A percentile compares a stretch with the other conserved stretches of the same genome.
Conservation (phyloP, 2,888 invertebrate genomes). For the Drosophila setosimentum region DNA sequence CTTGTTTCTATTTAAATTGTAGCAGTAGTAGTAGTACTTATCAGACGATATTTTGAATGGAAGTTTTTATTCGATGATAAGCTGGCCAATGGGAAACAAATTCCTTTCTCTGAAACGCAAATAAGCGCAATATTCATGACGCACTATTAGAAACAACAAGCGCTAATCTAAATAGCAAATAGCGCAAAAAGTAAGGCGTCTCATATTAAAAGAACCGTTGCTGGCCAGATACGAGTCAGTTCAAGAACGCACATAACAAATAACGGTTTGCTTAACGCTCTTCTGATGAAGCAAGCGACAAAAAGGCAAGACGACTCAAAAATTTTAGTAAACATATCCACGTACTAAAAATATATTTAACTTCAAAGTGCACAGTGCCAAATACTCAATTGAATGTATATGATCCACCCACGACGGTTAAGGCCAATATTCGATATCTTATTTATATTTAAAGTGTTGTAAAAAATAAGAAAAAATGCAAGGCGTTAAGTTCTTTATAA, state of each 20-base stretch:
- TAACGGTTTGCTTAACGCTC: conserved; percentile 1
- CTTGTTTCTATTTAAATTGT: background rate
- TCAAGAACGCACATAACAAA: background rate
- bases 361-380: background rate
- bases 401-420: background rate
- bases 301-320: conserved; percentile 50
- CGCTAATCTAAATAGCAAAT: conserved; percentile 36
- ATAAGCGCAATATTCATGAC: conserved; percentile 37
- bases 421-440: background rate
- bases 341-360: background rate
- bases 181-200: conserved; percentile 19
- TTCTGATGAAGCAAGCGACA: conserved; percentile 35
- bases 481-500: too few relatives aligned
- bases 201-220: conserved; percentile 19
- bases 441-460: background rate
- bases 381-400: background rate
- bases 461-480: background rate
- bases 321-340: background rate
- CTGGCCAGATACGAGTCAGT: conserved; percentile 36
- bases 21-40: background rate
- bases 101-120: conserved; percentile 1
- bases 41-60: conserved; percentile 1
- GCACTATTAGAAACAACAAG: conserved; percentile 42
- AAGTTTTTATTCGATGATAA: conserved; percentile 43
- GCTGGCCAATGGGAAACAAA: conserved; percentile 10